A percentile compares a stretch with the other conserved stretches of the same genome.
These are phyloP conservation scores for Tauraco hartlaubi DNA, from an alignment of 2,797 vertebrate genomes.

Conservation along the genomic window DNA sequence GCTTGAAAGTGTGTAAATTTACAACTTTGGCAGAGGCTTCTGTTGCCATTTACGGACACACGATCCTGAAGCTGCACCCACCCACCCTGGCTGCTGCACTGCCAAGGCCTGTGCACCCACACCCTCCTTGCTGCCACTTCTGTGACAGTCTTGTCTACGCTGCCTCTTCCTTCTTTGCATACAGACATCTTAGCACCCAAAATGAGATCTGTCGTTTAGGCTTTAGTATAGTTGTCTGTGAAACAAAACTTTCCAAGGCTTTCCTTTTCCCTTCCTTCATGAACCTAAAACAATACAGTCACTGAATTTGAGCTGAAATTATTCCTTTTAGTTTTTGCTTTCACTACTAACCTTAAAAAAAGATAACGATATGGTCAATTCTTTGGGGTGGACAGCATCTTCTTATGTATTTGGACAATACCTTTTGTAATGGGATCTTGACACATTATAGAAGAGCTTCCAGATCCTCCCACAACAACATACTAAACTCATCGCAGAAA, in stretches of 20 bases:
- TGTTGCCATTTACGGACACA: not conserved
- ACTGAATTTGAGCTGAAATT: not conserved
- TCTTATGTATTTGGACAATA: not conserved
- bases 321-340: not conserved
- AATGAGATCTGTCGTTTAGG: not conserved
- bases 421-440: not conserved
- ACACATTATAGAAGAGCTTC: not conserved
- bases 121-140: not conserved
- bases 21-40: not conserved
- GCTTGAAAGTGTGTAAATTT: not conserved
- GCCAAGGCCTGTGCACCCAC: fast-evolving
- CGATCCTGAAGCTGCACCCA: not conserved
- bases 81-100: not conserved
- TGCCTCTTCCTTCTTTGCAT: not conserved
- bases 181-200: not conserved
- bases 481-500: not conserved
- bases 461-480: not conserved
- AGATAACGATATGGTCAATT: not conserved
- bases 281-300: not conserved
- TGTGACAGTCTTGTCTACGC: not conserved
- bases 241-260: not conserved
- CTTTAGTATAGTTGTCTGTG: not conserved
- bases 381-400: not conserved
- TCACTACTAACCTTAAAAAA: not conserved
- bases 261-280: not conserved